Conservation (phyloP, 2,888 invertebrate species). For the Oligia fasciuncula region DNA sequence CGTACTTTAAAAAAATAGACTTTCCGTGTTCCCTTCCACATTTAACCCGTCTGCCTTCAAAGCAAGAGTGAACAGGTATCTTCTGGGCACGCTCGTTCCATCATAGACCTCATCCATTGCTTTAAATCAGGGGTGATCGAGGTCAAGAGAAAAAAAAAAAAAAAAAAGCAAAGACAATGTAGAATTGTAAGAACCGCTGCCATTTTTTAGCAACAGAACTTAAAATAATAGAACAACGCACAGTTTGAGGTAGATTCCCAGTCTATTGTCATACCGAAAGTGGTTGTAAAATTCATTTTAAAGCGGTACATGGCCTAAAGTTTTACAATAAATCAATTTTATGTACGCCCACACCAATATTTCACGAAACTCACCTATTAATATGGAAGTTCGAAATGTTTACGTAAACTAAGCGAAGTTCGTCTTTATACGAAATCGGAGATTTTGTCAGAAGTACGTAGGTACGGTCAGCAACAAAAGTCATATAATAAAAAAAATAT, state of each 20-base stretch:
- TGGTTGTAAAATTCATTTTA: constrained; percentile 63
- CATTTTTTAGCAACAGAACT: neutral
- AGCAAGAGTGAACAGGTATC: too few relatives aligned
- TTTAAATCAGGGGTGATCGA: too few relatives aligned
- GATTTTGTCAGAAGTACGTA: constrained; percentile 31
- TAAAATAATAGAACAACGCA: neutral
- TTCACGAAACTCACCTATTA: constrained; percentile 70
- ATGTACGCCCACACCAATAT: constrained; percentile 72
- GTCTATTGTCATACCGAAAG: constrained; percentile 50
- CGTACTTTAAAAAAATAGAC: neutral
- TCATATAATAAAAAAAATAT: too few relatives aligned
- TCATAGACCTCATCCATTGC: too few relatives aligned
- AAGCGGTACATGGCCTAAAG: constrained; percentile 61
- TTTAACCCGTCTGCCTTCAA: too few relatives aligned
- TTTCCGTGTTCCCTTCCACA: too few relatives aligned
- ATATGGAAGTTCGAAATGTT: constrained; percentile 66
- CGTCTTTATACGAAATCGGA: constrained; percentile 37
- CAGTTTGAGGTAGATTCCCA: constrained; percentile 4
- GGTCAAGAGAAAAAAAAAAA: too few relatives aligned
- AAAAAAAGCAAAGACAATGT: neutral
- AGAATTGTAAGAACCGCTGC: too few relatives aligned
- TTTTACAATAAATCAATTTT: constrained; percentile 76
- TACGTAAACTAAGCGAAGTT: constrained; percentile 61
- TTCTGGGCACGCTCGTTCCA: too few relatives aligned
- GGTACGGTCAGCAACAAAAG: neutral